phyloP scores from a whole-genome alignment of 2,888 invertebrate species.

The Gymnosoma rotundatum region DNA sequence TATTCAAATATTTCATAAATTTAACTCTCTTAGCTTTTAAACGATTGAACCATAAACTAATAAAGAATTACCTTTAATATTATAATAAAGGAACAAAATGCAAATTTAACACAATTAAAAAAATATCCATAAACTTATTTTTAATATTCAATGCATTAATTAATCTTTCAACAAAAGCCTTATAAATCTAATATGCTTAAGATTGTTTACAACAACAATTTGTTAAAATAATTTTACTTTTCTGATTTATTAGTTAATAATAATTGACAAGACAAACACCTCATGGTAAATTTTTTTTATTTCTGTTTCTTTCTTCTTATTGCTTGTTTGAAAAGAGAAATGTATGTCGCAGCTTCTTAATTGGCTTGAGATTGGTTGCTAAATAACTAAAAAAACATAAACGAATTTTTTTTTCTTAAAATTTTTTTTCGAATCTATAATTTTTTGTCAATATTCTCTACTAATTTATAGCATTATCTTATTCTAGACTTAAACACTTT shows the following conservation, averaged over 20 bases:
- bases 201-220: neutral
- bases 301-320: neutral
- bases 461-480: too few species aligned
- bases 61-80: neutral
- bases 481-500: too few species aligned
- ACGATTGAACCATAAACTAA: neutral
- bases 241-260: conserved; percentile 4
- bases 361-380: neutral
- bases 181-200: neutral
- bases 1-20: too few species aligned
- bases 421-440: too few species aligned
- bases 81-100: neutral
- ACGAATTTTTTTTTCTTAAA: too few species aligned
- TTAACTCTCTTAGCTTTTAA: neutral
- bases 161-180: neutral
- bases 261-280: conserved; percentile 11
- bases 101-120: neutral
- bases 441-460: too few species aligned
- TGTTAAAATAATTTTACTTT: neutral
- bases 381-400: conserved; percentile 2
- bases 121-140: neutral
- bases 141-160: neutral
- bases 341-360: conserved; percentile 30
- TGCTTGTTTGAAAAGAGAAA: neutral
- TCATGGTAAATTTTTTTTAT: neutral